Percentiles rank a stretch among this genome's conserved stretches.
These are phyloP conservation scores for Phallusia fumigata DNA, from an alignment of 23 tunicate genomes.

Conservation along the genomic window DNA sequence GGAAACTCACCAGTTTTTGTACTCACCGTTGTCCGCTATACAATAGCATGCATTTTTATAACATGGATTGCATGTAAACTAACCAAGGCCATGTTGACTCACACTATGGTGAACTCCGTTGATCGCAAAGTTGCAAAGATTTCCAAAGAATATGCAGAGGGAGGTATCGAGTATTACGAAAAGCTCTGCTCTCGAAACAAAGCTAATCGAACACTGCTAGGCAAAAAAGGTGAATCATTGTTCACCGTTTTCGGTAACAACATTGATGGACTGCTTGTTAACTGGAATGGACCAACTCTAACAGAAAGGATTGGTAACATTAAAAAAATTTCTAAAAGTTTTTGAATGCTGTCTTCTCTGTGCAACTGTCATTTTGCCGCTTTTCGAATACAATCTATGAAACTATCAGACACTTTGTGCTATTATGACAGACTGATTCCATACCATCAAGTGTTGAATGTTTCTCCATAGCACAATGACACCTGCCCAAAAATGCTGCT, in stretches of 20 bases:
- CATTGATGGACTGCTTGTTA: slow-evolving; percentile 37
- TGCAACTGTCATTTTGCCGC: not conserved
- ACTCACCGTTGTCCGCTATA: slow-evolving; percentile 16
- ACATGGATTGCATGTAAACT: slow-evolving; percentile 63
- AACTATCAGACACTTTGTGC: not conserved
- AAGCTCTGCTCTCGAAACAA: slow-evolving; percentile 39
- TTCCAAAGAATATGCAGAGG: slow-evolving; percentile 71
- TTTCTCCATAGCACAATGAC: too few species aligned
- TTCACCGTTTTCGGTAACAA: slow-evolving; percentile 63
- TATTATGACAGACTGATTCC: too few species aligned
- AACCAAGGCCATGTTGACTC: slow-evolving; percentile 31
- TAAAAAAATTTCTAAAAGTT: slow-evolving; percentile 20
- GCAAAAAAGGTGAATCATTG: slow-evolving; percentile 65
- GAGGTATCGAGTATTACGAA: slow-evolving; percentile 67
- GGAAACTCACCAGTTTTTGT: slow-evolving; percentile 18
- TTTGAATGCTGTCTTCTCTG: not conserved
- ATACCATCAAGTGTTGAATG: too few species aligned
- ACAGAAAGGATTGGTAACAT: slow-evolving; percentile 23
- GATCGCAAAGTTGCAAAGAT: slow-evolving; percentile 68
- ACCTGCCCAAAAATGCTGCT: too few species aligned
- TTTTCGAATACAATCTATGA: not conserved
- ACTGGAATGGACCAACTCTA: slow-evolving; percentile 51
- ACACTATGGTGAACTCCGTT: slow-evolving; percentile 25
- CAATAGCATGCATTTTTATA: slow-evolving; percentile 15
- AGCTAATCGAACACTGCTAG: slow-evolving; percentile 57